Conservation (phyloP, 2,888 invertebrate species). For the Hirtodrosophila alboralis region DNA sequence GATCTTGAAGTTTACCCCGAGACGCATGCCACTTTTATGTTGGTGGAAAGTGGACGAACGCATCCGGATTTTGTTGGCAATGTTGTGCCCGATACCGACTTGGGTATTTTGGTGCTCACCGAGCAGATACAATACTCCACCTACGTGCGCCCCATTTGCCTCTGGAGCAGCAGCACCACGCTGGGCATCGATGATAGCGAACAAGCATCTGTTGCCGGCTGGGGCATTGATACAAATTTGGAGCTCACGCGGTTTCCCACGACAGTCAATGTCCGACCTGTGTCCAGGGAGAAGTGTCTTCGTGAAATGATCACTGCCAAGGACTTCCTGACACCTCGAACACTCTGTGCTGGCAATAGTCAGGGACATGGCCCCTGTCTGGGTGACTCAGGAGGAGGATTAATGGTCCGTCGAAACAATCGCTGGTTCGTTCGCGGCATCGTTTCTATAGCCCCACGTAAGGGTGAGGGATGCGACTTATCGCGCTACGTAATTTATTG, state of each 20-base stretch:
- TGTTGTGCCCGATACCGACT: conserved; percentile 56
- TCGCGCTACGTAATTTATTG: conserved; percentile 87
- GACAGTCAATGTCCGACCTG: conserved; percentile 53
- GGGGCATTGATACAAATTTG: conserved; percentile 83
- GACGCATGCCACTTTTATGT: conserved; percentile 65
- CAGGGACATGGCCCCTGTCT: conserved; percentile 80
- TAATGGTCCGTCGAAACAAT: conserved; percentile 83
- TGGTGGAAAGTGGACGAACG: conserved; percentile 63
- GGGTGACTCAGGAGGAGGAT: conserved; percentile 87
- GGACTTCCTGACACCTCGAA: conserved; percentile 69
- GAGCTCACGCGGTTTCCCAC: conserved; percentile 54
- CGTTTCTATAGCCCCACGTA: conserved; percentile 84
- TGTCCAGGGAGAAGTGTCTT: conserved; percentile 54
- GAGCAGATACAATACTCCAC: conserved; percentile 34
- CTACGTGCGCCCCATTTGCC: conserved; percentile 76
- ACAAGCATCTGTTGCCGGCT: conserved; percentile 85
- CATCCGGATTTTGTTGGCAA: conserved; percentile 83
- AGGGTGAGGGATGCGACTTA: conserved; percentile 85
- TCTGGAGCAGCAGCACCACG: conserved; percentile 75
- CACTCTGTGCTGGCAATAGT: conserved; percentile 77
- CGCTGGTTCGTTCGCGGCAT: conserved; percentile 84
- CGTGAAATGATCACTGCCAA: conserved; percentile 55
- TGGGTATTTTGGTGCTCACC: conserved; percentile 51
- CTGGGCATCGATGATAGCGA: conserved; percentile 78
- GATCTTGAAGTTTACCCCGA: conserved; percentile 64